Evolutionary conservation across 1,140 invertebrate species (phyloP), one percentile per base, ranked within the genome.

Genomic region (Drosophila saltans): DNA sequence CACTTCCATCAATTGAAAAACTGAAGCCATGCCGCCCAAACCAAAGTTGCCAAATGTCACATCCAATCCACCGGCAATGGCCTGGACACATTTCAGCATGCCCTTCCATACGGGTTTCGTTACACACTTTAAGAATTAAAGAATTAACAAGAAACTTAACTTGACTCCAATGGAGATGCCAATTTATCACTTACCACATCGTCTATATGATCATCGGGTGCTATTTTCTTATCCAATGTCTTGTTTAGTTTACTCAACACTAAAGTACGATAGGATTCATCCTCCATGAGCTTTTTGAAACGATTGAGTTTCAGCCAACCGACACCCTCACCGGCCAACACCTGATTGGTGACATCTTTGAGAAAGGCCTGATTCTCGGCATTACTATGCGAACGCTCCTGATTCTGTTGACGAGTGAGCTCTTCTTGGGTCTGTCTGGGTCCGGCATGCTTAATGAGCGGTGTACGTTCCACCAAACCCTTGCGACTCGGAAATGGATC

Each of bases 241-340:
- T 97, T 96, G 92, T 99, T 99, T 7, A 99, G 93, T 91, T 99
- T 98, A 59, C 97, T 97, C 1, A 99, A 95, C 8, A 99, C 97
- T 92, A 99, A 96, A 91, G 98, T 99, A 36, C 99, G 94, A 93
- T 99, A 99, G 64, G 97, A 99, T 93, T 99, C 99, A 93, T 99
- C 98, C 93, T 99, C 99, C 97, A 99, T 98, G 4, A 99, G 93
- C 91, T 99, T 98, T 89, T 98, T 98, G 21, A 99, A 93, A 40
- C 98, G 95, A 90, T 97, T 98, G 5, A 98, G 92, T 93, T 99
- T 99, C 21, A 99, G 93, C 97, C 98, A 99, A 40, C 98, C 98
- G 11, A 99, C 96, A 2, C 99, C 98, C 93, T 99, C 98, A 8
- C 99, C 99, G 56, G 97, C 96, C 57, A 99, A 90, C 3, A 99